Percentiles rank a stretch among this genome's conserved stretches.
These are phyloP conservation scores for Pteria penguin DNA, from an alignment of 2,888 invertebrate genomes.

Conservation along the genomic window DNA sequence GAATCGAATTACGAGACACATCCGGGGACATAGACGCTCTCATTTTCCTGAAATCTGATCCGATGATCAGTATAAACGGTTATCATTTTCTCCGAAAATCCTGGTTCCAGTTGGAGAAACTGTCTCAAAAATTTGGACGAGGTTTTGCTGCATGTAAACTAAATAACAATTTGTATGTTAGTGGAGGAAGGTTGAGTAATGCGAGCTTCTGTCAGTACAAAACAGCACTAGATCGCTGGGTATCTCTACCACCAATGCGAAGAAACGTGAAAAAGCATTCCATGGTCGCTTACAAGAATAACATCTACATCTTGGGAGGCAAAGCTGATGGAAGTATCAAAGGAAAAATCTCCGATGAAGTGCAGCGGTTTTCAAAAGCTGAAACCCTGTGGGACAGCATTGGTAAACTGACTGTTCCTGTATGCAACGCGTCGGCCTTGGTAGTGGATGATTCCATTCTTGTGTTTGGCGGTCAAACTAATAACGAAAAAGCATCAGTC, in stretches of 20 bases:
- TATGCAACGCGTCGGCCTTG: neutral
- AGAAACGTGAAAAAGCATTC: neutral
- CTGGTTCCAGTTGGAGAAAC: neutral
- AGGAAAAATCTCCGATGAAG: neutral
- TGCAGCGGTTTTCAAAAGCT: neutral
- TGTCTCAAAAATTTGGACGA: neutral
- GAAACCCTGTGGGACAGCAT: neutral
- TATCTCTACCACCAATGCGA: neutral
- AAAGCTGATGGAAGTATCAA: neutral
- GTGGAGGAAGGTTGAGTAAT: neutral
- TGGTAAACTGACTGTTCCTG: neutral
- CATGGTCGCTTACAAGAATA: neutral
- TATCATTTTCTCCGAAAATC: neutral
- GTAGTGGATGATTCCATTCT: neutral
- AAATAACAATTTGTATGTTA: neutral
- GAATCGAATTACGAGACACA: neutral
- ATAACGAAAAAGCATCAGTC: neutral
- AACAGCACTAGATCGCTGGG: neutral
- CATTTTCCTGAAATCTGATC: neutral
- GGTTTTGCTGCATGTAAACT: neutral
- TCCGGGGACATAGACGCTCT: neutral
- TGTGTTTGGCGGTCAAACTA: neutral
- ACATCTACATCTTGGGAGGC: neutral
- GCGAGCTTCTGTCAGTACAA: neutral
- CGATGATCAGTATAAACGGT: neutral